These are phyloP conservation scores for Trachymyrmex cornetzi DNA, from an alignment of 1,140 invertebrate genomes.

Conservation along the genomic window DNA sequence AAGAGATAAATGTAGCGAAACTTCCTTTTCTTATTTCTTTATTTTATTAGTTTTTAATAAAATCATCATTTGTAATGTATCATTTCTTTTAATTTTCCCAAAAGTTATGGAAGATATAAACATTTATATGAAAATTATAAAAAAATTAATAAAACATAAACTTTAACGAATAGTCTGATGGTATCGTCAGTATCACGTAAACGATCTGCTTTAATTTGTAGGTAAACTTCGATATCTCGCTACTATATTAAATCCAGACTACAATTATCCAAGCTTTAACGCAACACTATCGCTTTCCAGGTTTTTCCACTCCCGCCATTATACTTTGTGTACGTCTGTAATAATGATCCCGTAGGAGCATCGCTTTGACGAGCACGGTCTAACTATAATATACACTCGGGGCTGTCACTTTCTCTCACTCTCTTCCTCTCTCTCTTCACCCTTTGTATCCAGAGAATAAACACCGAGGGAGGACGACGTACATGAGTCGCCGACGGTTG, in stretches of 20 bases:
- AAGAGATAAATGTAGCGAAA: not conserved
- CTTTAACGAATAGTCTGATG: not conserved
- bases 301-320: conserved; percentile 22
- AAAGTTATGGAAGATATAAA: not conserved
- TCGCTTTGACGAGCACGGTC: conserved; percentile 51
- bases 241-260: not conserved
- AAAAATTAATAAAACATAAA: not conserved
- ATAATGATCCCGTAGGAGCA: conserved; percentile 40
- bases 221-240: not conserved
- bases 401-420: not conserved
- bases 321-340: conserved; percentile 36
- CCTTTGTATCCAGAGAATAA: conserved; percentile 58
- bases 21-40: not conserved
- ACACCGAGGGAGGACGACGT: conserved; percentile 46
- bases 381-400: conserved; percentile 44
- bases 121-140: not conserved
- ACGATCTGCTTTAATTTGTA: not conserved
- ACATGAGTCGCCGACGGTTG: conserved; percentile 58
- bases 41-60: not conserved
- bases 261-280: conserved; percentile 29
- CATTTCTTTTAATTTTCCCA: not conserved
- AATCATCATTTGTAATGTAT: not conserved
- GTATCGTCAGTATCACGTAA: not conserved
- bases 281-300: conserved; percentile 15
- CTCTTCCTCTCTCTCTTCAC: not conserved